Conservation (phyloP, 2,888 invertebrate species). For the Dryocosmus kuriphilus region DNA sequence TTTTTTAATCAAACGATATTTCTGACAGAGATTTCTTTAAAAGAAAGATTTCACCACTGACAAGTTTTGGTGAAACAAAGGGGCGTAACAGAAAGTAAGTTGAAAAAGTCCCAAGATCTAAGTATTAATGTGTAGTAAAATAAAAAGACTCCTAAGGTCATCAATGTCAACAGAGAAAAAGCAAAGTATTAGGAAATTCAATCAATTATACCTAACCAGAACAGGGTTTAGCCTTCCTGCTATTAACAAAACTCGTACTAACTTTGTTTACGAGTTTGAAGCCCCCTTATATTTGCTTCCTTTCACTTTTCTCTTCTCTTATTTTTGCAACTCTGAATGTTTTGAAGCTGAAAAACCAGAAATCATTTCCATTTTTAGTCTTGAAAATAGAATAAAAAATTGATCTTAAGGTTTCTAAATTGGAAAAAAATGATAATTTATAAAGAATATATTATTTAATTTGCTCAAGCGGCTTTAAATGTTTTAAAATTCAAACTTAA, state of each 20-base stretch:
- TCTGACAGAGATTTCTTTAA: not conserved
- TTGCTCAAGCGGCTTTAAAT: too few species aligned
- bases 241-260: not conserved
- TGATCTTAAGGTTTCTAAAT: too few species aligned
- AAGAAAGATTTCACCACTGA: not conserved
- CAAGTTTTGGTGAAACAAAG: not conserved
- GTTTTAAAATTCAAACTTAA: too few species aligned
- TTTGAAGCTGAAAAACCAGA: not conserved
- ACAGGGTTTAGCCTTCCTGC: constrained; percentile 1
- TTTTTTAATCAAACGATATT: constrained; percentile 4
- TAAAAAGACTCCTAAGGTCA: not conserved
- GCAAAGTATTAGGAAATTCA: constrained; percentile 11
- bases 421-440: too few species aligned
- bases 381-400: too few species aligned
- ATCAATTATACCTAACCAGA: constrained; percentile 21
- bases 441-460: too few species aligned
- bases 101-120: not conserved
- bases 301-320: not conserved
- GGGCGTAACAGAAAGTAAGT: not conserved
- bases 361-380: not conserved
- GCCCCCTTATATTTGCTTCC: not conserved
- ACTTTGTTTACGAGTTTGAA: not conserved
- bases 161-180: constrained; percentile 15
- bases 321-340: not conserved
- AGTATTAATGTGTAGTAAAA: not conserved